These are phyloP conservation scores for Petrocephalus microphthalmus DNA, from an alignment of 2,113 vertebrate genomes.

Conservation along the genomic window DNA sequence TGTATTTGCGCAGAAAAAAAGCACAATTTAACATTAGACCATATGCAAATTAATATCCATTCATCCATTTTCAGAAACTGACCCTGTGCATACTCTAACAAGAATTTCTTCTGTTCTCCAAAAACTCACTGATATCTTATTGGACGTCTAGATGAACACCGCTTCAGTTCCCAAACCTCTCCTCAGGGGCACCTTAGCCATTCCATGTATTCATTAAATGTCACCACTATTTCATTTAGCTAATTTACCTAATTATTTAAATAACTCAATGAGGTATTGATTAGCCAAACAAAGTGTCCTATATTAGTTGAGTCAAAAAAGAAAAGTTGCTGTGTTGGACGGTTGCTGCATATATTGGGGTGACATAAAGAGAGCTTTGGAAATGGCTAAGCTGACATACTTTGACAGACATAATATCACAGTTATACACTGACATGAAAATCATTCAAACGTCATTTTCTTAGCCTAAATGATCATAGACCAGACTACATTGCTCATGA, in stretches of 20 bases:
- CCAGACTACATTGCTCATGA: constrained; percentile 53
- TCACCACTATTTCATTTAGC: neutral
- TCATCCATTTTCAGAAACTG: too few species aligned
- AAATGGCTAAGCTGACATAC: neutral
- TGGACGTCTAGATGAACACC: too few species aligned
- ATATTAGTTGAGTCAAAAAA: neutral
- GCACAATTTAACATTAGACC: neutral
- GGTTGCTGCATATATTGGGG: neutral
- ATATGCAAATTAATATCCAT: neutral
- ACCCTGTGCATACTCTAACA: too few species aligned
- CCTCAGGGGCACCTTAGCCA: neutral
- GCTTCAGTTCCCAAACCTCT: neutral
- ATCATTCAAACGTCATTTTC: neutral
- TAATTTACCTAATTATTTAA: neutral
- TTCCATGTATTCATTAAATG: neutral
- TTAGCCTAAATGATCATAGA: constrained; percentile 42
- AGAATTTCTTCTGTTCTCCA: neutral
- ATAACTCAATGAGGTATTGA: neutral
- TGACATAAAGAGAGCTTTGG: neutral
- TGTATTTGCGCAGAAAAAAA: neutral
- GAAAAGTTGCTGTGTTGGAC: neutral
- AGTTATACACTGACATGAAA: neutral
- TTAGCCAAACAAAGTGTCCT: neutral
- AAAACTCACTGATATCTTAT: neutral
- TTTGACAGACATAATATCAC: neutral